These are phyloP conservation scores for Promerops cafer DNA, from an alignment of 2,113 vertebrate genomes.

Conservation along the genomic window DNA sequence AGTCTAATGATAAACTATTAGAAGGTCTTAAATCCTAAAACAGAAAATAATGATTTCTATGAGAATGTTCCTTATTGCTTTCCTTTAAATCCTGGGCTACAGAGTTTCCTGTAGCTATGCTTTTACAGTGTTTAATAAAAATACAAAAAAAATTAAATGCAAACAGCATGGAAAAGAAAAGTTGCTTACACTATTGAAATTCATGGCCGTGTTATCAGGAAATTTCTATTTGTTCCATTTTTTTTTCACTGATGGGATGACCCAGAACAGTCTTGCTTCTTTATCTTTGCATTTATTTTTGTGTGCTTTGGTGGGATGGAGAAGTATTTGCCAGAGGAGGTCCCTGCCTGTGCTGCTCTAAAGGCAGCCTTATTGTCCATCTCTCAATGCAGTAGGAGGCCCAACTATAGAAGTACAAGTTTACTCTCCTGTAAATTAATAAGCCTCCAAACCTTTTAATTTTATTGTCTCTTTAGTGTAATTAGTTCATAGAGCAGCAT, in stretches of 20 bases:
- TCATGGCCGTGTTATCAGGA: neutral
- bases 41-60: neutral
- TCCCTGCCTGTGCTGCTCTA: neutral
- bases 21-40: neutral
- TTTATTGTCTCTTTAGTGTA: neutral
- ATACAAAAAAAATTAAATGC: neutral
- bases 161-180: neutral
- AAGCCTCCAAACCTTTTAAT: neutral
- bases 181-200: neutral
- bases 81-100: neutral
- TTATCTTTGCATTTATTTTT: neutral
- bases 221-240: neutral
- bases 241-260: neutral
- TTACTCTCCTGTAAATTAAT: neutral
- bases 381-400: neutral
- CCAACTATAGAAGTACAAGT: neutral
- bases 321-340: neutral
- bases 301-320: neutral
- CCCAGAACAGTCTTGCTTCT: neutral
- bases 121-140: neutral
- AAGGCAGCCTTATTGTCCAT: neutral
- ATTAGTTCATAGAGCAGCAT: neutral
- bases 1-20: neutral
- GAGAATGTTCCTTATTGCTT: neutral
- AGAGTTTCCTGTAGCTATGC: neutral